Evolutionary conservation across 2,888 invertebrate genomes (phyloP), one percentile per base, ranked within the genome.

Genomic region (Hirtodrosophila trivittata): DNA sequence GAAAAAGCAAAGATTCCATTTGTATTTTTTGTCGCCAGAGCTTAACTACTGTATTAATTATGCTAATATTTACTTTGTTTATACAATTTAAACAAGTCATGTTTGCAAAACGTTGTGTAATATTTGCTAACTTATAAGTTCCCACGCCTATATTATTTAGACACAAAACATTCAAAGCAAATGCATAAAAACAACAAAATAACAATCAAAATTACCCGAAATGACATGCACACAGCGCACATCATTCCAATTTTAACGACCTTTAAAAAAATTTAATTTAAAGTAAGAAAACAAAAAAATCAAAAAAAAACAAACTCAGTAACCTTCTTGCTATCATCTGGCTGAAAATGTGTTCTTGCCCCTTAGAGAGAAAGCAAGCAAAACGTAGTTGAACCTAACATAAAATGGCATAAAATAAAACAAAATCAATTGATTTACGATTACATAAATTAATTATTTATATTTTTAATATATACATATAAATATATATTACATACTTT

Each of bases 381-480:
- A 42, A 55, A 35, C 30, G 6, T 39, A 32, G 14, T 46, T 39
- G 42, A 66, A 51, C 52, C 45, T 63, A 63, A 64, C 50, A 50
- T 56, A 10, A 55, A 63, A 72, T 52, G 62, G 39, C 57, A 73
- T 57, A 51, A 56, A 60, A 37, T 37, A 21, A 70, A 66, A 55
- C 47, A 55, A 68, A 26, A 63, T 63, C 49, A 64, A 70, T 77
- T 88, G 75, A 83, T 81, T 86, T 86, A 88, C 87, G 72, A 81
- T 82, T 85, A 78, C 74, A 83, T 83, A 85, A 86, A 85, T 83
- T 78, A 83, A 87, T 87, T 87, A 88, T 87, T 87, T 88, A 84
- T 84, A 87, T 76, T 78, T 83, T 81, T 75, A 81, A 86, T 77
- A 80, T 85, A 86, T 74, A 82, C 38, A 65, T 85, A 86, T 74